phyloP scores from a whole-genome alignment of 2,888 invertebrate genomes.

The Cheilosia urbana region DNA sequence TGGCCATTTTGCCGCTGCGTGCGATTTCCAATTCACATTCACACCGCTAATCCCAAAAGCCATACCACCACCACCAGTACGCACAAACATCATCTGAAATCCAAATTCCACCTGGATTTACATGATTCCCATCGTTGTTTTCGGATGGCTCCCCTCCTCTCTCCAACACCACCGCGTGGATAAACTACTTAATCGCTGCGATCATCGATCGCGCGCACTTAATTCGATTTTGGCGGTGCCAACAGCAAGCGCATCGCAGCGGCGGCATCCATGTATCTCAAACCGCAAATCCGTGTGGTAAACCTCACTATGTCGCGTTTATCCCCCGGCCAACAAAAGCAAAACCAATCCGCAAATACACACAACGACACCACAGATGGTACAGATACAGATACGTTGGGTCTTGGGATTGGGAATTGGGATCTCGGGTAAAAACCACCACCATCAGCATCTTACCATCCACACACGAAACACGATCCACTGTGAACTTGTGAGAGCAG shows the following conservation, averaged over 20 bases:
- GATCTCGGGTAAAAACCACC: conserved; percentile 8
- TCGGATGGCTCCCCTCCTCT: not conserved
- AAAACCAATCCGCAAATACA: conserved; percentile 32
- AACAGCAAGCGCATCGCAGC: conserved; percentile 62
- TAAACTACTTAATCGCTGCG: conserved; percentile 75
- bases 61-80: conserved; percentile 17
- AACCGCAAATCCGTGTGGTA: conserved; percentile 75
- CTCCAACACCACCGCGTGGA: conserved; percentile 25
- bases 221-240: conserved; percentile 75
- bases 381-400: not conserved
- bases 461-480: conserved; percentile 44
- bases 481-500: conserved; percentile 45
- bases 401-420: not conserved
- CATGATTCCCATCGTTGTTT: conserved; percentile 51
- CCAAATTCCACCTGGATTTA: conserved; percentile 54
- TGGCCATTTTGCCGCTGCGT: conserved; percentile 72
- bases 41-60: conserved; percentile 61
- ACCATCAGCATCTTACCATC: conserved; percentile 58
- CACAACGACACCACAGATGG: conserved; percentile 5
- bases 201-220: conserved; percentile 76
- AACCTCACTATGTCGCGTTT: conserved; percentile 71
- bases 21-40: conserved; percentile 72
- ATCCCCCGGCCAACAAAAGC: conserved; percentile 56
- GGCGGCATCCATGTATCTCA: conserved; percentile 71
- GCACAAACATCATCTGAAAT: conserved; percentile 7